Percentiles rank a stretch among this genome's conserved stretches.
These are phyloP conservation scores for Thymallus thymallus DNA, from an alignment of 2,113 vertebrate species.

Conservation along the genomic window DNA sequence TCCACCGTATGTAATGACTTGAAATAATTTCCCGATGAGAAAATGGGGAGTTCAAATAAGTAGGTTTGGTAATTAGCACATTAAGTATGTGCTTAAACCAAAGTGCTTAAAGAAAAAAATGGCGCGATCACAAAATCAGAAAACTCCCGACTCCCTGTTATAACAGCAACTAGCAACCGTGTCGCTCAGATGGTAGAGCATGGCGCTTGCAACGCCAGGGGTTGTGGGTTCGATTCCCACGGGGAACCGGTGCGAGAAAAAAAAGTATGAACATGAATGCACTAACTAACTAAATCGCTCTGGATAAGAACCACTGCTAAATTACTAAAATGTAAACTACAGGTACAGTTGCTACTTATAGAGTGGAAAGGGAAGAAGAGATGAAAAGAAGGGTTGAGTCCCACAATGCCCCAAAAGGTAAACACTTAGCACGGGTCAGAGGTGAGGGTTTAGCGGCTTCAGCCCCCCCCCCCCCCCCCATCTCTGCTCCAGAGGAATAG, in stretches of 20 bases:
- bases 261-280: too few relatives aligned
- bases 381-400: not conserved
- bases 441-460: not conserved
- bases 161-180: too few relatives aligned
- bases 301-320: too few relatives aligned
- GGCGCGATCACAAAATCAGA: not conserved
- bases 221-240: too few relatives aligned
- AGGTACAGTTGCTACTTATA: not conserved
- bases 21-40: constrained; percentile 18
- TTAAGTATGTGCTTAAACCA: not conserved
- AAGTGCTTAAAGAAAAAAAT: not conserved
- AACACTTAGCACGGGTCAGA: constrained; percentile 14
- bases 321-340: too few relatives aligned
- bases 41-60: constrained; percentile 14
- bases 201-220: too few relatives aligned
- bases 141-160: not conserved
- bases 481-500: not conserved
- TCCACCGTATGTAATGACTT: constrained; percentile 53
- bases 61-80: constrained; percentile 17
- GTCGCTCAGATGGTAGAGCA: too few relatives aligned
- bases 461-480: too few relatives aligned
- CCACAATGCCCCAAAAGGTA: constrained; percentile 1
- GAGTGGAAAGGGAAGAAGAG: not conserved
- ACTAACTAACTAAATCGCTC: too few relatives aligned
- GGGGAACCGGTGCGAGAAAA: too few relatives aligned